Evolutionary conservation across 1,140 invertebrate genomes (phyloP).

Genomic region (Rhopalosiphum padi): DNA sequence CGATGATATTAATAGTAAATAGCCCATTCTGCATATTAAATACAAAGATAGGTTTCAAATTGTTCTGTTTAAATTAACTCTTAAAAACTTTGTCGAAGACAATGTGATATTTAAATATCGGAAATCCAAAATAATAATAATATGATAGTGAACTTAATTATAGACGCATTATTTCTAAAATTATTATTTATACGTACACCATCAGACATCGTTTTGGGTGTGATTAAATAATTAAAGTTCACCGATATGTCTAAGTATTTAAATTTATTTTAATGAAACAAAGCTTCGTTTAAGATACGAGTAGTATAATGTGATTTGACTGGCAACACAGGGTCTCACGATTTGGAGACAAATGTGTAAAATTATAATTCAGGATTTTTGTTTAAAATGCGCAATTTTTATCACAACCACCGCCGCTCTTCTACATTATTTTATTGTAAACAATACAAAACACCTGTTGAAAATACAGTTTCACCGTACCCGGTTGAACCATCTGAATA

Average conservation of each 20-base stretch:
- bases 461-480: neutral
- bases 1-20: neutral
- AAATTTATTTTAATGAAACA: neutral
- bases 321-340: too few relatives aligned
- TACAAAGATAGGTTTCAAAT: neutral
- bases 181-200: neutral
- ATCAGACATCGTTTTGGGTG: neutral
- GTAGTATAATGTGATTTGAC: neutral
- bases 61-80: too few relatives aligned
- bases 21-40: neutral
- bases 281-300: neutral
- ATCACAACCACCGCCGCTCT: fast-evolving
- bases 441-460: constrained; percentile 4
- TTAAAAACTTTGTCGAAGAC: too few relatives aligned
- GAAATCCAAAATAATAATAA: neutral
- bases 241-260: neutral
- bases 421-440: neutral
- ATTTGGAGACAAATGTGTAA: neutral
- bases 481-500: neutral
- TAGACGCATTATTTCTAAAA: neutral
- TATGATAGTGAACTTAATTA: neutral
- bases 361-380: neutral
- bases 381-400: neutral
- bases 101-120: neutral
- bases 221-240: neutral